Base-by-base conservation (phyloP, 2,113 vertebrate species). In the Seriola dumerili region DNA sequence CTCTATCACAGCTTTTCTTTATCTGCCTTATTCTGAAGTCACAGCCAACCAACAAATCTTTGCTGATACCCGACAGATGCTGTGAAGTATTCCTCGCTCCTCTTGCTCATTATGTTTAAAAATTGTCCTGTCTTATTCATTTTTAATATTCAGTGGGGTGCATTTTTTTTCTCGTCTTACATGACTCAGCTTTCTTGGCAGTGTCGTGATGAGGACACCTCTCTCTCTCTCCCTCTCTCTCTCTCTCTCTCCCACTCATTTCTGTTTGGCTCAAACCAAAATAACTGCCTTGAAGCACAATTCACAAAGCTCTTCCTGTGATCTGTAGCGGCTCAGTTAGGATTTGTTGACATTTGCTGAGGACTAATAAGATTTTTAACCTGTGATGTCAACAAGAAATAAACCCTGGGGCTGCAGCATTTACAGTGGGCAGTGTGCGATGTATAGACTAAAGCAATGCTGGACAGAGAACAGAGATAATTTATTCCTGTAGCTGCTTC, bases 121-220 rank as follows among this genome's bases (percentile, higher is more conserved):
- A 78, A 46, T 57, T 17, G 42, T 55, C 66, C 72, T 4, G 1
- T 68, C 57, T 70, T 62, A 77, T 87, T 72, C 72, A 84, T 88
- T 78, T 88, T 85, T 86, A 59, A 82, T 64, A 80, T 59, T 78
- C 72, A 66, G 76, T 44, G 65, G 84, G 72, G 57, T 70, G 72
- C 78, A 79, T 81, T 78, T 86, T 79, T 76, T 79, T 76, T 72
- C 64, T 73, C 19, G 1, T 81, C 86, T 90, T 87, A 87, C 85
- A 85, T 86, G 96, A 97, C 93, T 95, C 96, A 91, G 93, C 93
- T 89, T 90, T 93, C 81, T 91, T 86, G 58, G 81, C 76, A 69
- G 82, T 59, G 87, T 88, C 89, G 81, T 84, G 91, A 91, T 81
- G 80, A 88, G 76, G 81, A 89, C 42, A 61, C 42, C 62, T 76